Conservation (phyloP, 2,113 vertebrate species). For the Hemibagrus wyckioides region DNA sequence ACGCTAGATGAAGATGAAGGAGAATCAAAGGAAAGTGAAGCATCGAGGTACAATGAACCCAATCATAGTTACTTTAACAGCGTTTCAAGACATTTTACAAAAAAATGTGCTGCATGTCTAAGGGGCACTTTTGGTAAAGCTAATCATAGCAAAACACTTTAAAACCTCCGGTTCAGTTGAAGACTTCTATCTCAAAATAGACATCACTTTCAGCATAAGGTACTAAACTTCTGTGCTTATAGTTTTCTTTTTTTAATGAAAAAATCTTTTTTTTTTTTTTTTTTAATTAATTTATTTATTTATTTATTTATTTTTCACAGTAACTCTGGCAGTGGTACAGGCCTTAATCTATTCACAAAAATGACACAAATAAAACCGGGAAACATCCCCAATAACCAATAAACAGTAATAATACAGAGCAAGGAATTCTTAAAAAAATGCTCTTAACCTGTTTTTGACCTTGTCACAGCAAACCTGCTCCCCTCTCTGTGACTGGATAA, state of each 20-base stretch:
- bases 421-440: background rate
- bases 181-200: background rate
- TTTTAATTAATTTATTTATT: no score
- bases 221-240: background rate
- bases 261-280: background rate
- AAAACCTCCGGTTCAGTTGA: background rate
- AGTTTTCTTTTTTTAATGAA: background rate
- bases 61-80: background rate
- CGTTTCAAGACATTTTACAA: background rate
- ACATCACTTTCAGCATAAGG: background rate
- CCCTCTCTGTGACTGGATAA: slow-evolving; percentile 31
- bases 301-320: no score
- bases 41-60: background rate
- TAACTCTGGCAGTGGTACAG: background rate
- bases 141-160: background rate
- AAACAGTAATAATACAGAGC: background rate
- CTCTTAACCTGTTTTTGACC: slow-evolving; percentile 45
- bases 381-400: background rate
- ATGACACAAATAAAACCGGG: background rate
- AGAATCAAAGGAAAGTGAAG: background rate
- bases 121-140: background rate
- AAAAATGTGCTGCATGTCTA: background rate
- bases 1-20: background rate
- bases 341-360: background rate
- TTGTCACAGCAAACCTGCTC: slow-evolving; percentile 44